These are phyloP conservation scores for Botia kubotai DNA, from an alignment of 2,797 vertebrate genomes.

Conservation along the genomic window DNA sequence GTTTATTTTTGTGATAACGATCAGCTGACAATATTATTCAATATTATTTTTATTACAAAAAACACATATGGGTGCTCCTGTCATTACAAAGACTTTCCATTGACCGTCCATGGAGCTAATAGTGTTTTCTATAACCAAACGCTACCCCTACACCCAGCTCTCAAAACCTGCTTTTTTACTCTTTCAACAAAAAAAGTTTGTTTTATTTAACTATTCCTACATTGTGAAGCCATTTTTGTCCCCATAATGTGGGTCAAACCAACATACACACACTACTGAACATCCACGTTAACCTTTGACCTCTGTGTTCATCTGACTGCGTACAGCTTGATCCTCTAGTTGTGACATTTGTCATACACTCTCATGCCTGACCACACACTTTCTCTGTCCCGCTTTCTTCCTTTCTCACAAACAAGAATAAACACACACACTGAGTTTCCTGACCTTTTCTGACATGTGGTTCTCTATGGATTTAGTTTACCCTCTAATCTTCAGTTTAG, in stretches of 20 bases:
- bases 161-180: no score
- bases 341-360: constrained; percentile 46
- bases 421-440: constrained; percentile 30
- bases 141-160: no score
- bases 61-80: no score
- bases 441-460: constrained; percentile 34
- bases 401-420: constrained; percentile 42
- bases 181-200: no score
- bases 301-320: constrained; percentile 41
- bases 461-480: constrained; percentile 29
- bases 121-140: no score
- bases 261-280: constrained; percentile 26
- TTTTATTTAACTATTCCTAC: no score
- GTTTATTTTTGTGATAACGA: no score
- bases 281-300: constrained; percentile 42
- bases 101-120: no score
- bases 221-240: neutral
- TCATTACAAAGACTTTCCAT: no score
- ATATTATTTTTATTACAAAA: no score
- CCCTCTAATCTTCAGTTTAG: constrained; percentile 31
- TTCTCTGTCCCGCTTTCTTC: constrained; percentile 47
- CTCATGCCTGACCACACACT: constrained; percentile 35
- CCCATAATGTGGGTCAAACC: neutral
- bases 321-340: constrained; percentile 45
- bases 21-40: no score